Evolutionary conservation across 2,797 vertebrate genomes (phyloP).

Genomic region (Apodemus agrarius): DNA sequence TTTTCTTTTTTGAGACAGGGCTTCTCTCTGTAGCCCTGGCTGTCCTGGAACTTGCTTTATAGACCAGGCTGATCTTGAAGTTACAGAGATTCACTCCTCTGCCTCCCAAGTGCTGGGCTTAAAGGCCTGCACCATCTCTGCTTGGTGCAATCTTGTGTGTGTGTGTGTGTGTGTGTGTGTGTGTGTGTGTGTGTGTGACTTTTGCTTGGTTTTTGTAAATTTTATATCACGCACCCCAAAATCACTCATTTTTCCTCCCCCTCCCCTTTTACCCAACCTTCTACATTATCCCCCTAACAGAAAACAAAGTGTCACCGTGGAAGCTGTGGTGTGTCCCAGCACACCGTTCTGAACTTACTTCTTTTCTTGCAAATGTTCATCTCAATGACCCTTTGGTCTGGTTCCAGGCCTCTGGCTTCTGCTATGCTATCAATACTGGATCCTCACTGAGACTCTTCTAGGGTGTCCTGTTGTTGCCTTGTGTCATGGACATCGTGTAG

Average conservation of each 20-base stretch:
- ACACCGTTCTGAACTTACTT: not conserved
- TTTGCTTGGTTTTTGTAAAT: not conserved
- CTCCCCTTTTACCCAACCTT: not conserved
- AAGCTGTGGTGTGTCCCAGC: not conserved
- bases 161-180: too few species aligned
- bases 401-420: not conserved
- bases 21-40: not conserved
- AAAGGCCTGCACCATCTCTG: not conserved
- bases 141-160: not conserved
- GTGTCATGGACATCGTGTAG: not conserved
- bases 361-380: not conserved
- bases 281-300: too few species aligned
- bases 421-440: not conserved
- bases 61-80: not conserved
- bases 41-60: not conserved
- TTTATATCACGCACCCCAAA: not conserved
- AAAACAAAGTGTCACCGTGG: not conserved
- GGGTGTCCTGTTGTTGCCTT: not conserved
- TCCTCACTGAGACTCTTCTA: not conserved
- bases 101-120: not conserved
- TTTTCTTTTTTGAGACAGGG: not conserved
- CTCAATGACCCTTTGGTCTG: not conserved
- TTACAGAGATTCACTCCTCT: not conserved
- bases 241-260: not conserved
- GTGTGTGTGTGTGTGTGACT: not conserved